Base-by-base conservation (phyloP, 2,113 vertebrate genomes). In the Tringa solitaria region DNA sequence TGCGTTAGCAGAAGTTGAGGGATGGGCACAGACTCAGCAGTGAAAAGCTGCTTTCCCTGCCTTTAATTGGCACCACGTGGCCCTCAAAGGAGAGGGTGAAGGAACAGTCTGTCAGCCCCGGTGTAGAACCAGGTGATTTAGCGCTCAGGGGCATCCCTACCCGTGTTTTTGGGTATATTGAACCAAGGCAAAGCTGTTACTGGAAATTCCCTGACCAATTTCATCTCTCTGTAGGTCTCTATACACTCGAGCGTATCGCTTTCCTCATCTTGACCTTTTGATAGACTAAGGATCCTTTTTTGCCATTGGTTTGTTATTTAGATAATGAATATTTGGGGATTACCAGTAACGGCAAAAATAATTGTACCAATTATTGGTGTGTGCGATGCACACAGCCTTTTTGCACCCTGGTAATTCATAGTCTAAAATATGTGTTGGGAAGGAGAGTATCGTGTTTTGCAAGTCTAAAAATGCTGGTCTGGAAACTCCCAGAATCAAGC, bases 281-380 rank as follows among this genome's bases (percentile, higher is more conserved):
- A 72, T 50, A 83, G 68, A 18, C 28, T 54, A 37, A 9, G 20
- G 32, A 45, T 59, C 21, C 17, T 18, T 75, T 57, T 83, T 43
- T 82, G n/a, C 59, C 24, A 35, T 89, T 11, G 3, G 10, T 54
- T 81, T 80, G 69, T 93, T 48, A 39, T 68, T 80, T 82, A 82
- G 61, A 1, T 89, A 59, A 67, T 5, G 6, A 83, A 70, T 60
- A 60, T 73, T 95, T 72, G 97, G 97, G 97, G 95, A 96, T 97
- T 97, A 91, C 95, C 93, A 61, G 70, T 73, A 87, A 60, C 74
- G 77, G 77, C 67, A 54, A 6, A 77, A 87, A 61, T 37, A 67
- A 43, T 35, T 41, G 32, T 60, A 15, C 24, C 41, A 14, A 6
- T 68, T 81, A 54, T 2, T n/a, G 86, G 32, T 17, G 46, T 53